A percentile compares a stretch with the other conserved stretches of the same genome.
These are phyloP conservation scores for Garra rufa DNA, from an alignment of 2,113 vertebrate species.

Conservation along the genomic window DNA sequence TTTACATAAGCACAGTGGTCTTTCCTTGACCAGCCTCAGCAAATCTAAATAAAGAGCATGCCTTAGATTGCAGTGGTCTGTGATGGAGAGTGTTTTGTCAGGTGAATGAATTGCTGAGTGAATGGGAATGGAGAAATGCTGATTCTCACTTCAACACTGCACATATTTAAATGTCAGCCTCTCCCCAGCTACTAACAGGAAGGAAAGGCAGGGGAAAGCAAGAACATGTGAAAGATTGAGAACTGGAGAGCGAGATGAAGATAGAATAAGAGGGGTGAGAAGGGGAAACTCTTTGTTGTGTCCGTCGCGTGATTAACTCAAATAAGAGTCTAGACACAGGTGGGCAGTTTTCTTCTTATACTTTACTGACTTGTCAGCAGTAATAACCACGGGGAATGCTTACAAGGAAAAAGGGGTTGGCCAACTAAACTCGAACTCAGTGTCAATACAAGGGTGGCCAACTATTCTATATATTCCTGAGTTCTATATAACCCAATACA, in stretches of 20 bases:
- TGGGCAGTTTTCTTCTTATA: too few species aligned
- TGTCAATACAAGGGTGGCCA: too few species aligned
- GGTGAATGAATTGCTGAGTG: constrained; percentile 47
- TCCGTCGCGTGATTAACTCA: too few species aligned
- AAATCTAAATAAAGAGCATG: constrained; percentile 39
- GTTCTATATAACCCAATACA: too few species aligned
- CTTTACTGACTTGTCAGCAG: too few species aligned
- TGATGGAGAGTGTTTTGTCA: constrained; percentile 45
- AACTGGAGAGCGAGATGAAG: not conserved
- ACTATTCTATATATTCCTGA: too few species aligned
- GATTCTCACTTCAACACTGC: constrained; percentile 41
- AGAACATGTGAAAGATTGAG: not conserved
- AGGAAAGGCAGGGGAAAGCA: not conserved
- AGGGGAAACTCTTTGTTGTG: not conserved
- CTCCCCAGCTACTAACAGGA: constrained; percentile 19
- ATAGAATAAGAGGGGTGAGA: not conserved
- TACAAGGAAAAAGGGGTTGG: too few species aligned
- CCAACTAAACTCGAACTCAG: too few species aligned
- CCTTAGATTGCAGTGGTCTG: constrained; percentile 24
- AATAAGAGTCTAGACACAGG: too few species aligned
- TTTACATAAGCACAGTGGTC: constrained; percentile 32
- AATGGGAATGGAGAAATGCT: constrained; percentile 39
- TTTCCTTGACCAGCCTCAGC: constrained; percentile 38
- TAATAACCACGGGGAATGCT: too few species aligned
- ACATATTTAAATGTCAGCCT: constrained; percentile 54